Conservation (phyloP, 2,113 vertebrate species). For the Eira barbara region DNA sequence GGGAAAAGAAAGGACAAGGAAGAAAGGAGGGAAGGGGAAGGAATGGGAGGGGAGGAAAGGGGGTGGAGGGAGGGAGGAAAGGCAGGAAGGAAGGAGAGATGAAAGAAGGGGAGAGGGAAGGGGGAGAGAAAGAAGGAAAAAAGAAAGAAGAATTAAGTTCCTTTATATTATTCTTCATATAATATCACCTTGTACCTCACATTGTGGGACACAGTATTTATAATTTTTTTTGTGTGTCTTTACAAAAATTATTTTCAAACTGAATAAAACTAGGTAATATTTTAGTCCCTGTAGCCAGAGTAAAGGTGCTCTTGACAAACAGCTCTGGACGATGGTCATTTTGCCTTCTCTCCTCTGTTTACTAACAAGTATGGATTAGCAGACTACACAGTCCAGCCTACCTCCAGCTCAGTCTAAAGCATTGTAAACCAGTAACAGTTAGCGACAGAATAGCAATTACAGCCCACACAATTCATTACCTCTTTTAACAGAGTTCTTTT, state of each 20-base stretch:
- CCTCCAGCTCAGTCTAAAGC: neutral
- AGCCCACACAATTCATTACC: conserved; percentile 68
- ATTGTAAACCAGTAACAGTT: conserved; percentile 36
- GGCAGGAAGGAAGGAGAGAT: neutral
- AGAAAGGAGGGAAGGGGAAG: neutral
- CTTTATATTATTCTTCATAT: neutral
- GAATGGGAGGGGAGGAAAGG: neutral
- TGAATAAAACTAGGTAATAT: neutral
- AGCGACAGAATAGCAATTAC: conserved; percentile 66
- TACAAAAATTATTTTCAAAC: neutral
- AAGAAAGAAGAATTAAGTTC: neutral
- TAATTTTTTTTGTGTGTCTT: neutral
- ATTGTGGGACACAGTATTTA: neutral
- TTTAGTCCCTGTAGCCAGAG: neutral
- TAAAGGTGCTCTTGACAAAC: neutral
- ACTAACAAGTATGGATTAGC: conserved; percentile 23
- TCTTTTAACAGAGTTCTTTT: conserved; percentile 54
- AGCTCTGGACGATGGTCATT: neutral
- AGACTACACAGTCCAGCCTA: neutral
- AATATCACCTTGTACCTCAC: neutral
- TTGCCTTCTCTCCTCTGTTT: neutral
- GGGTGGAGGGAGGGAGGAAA: too few relatives aligned
- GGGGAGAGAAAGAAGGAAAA: neutral
- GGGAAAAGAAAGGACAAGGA: neutral
- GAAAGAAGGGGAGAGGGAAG: neutral